These are phyloP conservation scores for Ctenicera cuprea DNA, from an alignment of 2,888 invertebrate genomes.

Conservation along the genomic window DNA sequence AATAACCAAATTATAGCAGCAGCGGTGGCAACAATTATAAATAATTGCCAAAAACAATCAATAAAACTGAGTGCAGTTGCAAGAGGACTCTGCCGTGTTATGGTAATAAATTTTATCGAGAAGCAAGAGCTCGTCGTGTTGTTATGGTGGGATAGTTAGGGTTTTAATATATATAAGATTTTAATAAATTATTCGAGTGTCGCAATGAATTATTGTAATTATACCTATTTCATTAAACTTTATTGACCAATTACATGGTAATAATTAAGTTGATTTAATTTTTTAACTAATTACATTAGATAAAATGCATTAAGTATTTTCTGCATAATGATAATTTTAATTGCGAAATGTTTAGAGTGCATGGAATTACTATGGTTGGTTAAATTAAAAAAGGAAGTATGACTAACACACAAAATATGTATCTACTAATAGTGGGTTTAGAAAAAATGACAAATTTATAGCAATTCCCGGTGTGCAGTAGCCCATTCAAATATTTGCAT, in stretches of 20 bases:
- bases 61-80: too few relatives aligned
- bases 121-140: too few relatives aligned
- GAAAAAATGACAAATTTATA: slow-evolving; percentile 29
- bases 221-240: not conserved
- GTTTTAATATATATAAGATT: too few relatives aligned
- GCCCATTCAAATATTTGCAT: slow-evolving; percentile 36
- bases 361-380: not conserved
- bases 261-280: not conserved
- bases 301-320: not conserved
- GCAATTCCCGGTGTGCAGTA: slow-evolving; percentile 29
- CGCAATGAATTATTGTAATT: not conserved
- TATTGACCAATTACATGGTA: slow-evolving; percentile 1
- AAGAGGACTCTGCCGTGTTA: too few relatives aligned
- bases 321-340: not conserved
- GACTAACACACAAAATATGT: slow-evolving; percentile 23
- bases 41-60: too few relatives aligned
- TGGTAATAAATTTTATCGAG: too few relatives aligned
- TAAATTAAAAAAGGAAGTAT: slow-evolving; percentile 17
- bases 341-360: slow-evolving; percentile 1
- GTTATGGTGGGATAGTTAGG: too few relatives aligned
- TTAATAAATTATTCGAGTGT: too few relatives aligned
- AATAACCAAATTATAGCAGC: too few relatives aligned
- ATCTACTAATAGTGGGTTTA: slow-evolving; percentile 5
- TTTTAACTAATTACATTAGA: not conserved
- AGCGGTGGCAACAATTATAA: too few relatives aligned